Evolutionary conservation across 2,113 vertebrate genomes (phyloP).

Genomic region (Cynocephalus volans): DNA sequence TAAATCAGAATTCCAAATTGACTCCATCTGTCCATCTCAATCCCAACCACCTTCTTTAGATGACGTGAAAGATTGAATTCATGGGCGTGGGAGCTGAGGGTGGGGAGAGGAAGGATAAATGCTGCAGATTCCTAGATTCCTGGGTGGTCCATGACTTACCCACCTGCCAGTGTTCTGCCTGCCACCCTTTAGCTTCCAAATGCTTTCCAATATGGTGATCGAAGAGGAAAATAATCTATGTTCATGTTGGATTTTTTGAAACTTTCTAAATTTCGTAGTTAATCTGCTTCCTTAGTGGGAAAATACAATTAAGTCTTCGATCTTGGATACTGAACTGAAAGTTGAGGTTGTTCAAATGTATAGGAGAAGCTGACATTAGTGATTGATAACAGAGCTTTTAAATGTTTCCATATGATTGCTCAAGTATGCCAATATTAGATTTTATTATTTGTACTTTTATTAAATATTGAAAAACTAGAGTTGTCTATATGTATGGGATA

Average conservation of each 20-base stretch:
- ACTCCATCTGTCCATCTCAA: background rate
- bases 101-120: background rate
- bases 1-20: background rate
- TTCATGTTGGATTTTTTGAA: background rate
- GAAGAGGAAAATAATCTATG: background rate
- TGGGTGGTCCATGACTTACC: accelerated
- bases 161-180: background rate
- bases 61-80: background rate
- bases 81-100: accelerated
- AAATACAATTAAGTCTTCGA: background rate
- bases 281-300: background rate
- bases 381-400: background rate
- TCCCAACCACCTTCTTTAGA: background rate
- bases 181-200: conserved; percentile 17
- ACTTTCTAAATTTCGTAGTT: background rate
- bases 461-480: background rate
- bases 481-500: background rate
- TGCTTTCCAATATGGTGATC: background rate
- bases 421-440: background rate
- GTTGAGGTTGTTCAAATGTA: conserved; percentile 6
- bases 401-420: background rate
- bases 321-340: background rate
- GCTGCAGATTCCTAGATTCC: background rate
- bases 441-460: background rate
- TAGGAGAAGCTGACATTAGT: background rate